Percentiles rank a stretch among this genome's conserved stretches.
Evolutionary conservation across 1,140 invertebrate genomes (phyloP).

Genomic region (Gyrodactylus salaris): DNA sequence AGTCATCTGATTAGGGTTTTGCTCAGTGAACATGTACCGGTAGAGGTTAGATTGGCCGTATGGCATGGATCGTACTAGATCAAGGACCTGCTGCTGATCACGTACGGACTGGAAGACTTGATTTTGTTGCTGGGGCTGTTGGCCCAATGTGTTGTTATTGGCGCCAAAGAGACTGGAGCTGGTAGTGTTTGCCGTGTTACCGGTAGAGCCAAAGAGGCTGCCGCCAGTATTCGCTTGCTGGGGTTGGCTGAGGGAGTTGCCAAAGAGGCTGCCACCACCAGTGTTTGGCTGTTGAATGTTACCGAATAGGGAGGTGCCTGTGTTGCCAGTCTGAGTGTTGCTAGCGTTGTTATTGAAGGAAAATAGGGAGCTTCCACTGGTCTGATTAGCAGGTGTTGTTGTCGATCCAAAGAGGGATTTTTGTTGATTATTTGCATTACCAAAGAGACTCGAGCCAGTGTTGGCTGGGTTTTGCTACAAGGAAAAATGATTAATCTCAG

Average conservation of each 20-base stretch:
- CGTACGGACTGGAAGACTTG: neutral
- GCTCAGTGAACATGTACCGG: neutral
- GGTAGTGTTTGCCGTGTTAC: neutral
- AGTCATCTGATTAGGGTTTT: neutral
- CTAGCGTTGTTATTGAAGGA: neutral
- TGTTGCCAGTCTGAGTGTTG: too few relatives aligned
- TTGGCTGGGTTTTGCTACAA: neutral
- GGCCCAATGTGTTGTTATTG: neutral
- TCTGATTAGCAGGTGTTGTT: neutral
- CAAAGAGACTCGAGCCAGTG: neutral
- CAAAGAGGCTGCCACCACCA: neutral
- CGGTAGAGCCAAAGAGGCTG: neutral
- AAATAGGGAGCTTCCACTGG: neutral
- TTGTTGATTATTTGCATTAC: neutral
- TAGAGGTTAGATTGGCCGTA: neutral
- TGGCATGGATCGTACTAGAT: neutral
- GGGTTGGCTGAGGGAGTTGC: neutral
- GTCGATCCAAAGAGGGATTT: neutral
- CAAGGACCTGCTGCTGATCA: neutral
- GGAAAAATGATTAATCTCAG: neutral
- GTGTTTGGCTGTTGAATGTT: neutral
- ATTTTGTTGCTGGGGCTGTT: neutral
- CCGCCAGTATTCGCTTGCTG: neutral
- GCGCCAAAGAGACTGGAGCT: neutral
- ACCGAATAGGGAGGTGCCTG: neutral